Evolutionary conservation across 2,113 vertebrate species (phyloP), one percentile per base, ranked within the genome.

Genomic region (Vireo altiloquus): DNA sequence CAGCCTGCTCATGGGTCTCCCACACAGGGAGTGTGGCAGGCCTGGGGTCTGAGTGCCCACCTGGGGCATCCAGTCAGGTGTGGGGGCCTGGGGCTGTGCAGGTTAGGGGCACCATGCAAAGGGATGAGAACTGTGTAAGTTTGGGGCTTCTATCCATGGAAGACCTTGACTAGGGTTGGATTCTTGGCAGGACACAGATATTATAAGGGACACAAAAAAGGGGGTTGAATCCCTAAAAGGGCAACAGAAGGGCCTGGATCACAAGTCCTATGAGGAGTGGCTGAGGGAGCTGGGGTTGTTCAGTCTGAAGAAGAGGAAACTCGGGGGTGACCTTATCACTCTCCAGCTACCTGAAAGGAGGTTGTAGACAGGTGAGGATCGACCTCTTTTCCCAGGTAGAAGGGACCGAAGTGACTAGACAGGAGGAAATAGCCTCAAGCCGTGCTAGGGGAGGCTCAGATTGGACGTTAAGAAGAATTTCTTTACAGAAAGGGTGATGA

Each of bases 41-140:
- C 35, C 79, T 24, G 76, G 18, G 18, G 1, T 70, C 61, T 12
- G 30, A 76, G 39, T 27, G 31, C 47, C 53, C 54, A 7, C 25
- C n/a, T 23, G 25, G 13, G 12, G 3, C 1, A 1, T 35, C 6
- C 23, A 1, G 37, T 21, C 15, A 18, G 54, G 47, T 6, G 0
- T 9, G 37, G 42, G 7, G 7, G 9, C 9, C 50, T 64, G 40
- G 5, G 30, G 11, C 54, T 25, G 1, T 15, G 42, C 20, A 7
- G 22, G 1, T 2, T 35, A 2, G 9, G 47, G 49, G 3, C 8
- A 9, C 18, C 60, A 4, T 30, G 3, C 24, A 33, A 2, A 27
- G n/a, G 28, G 11, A 18, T 59, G 70, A 27, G 11, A 10, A 4
- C 14, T 4, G 6, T 21, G 47, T 49, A 10, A 13, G 19, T 21